Conservation (phyloP, 2,113 vertebrate genomes). For the Indri indri region DNA sequence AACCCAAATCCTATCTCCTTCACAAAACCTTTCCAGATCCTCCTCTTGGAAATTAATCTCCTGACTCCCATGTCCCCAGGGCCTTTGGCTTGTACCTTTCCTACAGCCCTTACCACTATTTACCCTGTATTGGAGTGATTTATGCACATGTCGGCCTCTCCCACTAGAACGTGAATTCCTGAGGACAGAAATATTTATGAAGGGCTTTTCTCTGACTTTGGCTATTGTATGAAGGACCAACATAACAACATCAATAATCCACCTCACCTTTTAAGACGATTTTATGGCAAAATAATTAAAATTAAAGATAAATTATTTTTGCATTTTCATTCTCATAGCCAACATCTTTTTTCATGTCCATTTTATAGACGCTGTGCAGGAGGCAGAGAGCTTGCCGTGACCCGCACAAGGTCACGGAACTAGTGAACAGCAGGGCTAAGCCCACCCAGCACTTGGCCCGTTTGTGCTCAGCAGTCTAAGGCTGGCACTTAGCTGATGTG, state of each 20-base stretch:
- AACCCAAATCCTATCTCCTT: slow-evolving; percentile 61
- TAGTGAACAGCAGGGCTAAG: not conserved
- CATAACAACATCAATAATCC: slow-evolving; percentile 41
- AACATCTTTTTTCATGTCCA: not conserved
- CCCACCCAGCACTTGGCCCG: not conserved
- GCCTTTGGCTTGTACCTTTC: slow-evolving; percentile 59
- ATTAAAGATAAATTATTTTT: not conserved
- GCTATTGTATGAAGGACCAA: slow-evolving; percentile 44
- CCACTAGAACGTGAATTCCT: slow-evolving; percentile 57
- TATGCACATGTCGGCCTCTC: slow-evolving; percentile 63
- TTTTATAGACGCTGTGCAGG: not conserved
- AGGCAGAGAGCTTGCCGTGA: not conserved
- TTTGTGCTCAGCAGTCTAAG: not conserved
- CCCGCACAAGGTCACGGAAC: not conserved
- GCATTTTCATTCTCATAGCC: not conserved
- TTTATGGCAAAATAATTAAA: slow-evolving; percentile 33
- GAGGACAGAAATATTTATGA: slow-evolving; percentile 72
- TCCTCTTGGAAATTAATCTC: slow-evolving; percentile 66
- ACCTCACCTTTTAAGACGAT: not conserved
- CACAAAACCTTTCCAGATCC: slow-evolving; percentile 66
- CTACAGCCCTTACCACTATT: slow-evolving; percentile 60
- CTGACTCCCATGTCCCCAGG: slow-evolving; percentile 6
- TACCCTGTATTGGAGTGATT: slow-evolving; percentile 72
- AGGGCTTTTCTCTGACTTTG: slow-evolving; percentile 66
- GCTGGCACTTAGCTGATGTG: not conserved